Base-by-base conservation (phyloP, 1,140 invertebrate species). In the Zophobas atratus region DNA sequence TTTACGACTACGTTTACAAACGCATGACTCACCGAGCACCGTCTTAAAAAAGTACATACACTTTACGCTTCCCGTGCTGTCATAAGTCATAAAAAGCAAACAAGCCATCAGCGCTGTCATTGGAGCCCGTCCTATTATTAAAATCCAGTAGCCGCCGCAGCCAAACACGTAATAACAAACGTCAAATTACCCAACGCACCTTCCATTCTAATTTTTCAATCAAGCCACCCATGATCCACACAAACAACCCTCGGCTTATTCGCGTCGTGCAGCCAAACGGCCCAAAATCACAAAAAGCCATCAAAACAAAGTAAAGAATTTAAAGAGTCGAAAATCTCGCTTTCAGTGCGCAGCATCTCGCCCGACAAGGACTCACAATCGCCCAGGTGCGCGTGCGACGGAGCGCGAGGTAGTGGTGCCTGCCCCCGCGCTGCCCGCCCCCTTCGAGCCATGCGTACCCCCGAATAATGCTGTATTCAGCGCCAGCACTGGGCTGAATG, bases 401-500 rank as follows among this genome's bases (percentile, higher is more conserved):
- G 46, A 51, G 46, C 6, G 32, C 6, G 34, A 20, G 36, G 2
- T 34, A 33, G 20, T 3, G 2, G 33, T 6, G 57, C 41, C 2
- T 48, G 32, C 60, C 60, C 38, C 60, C 60, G 38, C 60, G 32
- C 60, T 36, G 39, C 60, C 60, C 57, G 38, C 60, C 38, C 6
- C 60, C 38, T n/a, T 5, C 32, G 8, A 60, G 36, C 39, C 60
- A 36, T 41, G 38, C 39, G 33, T 43, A 67, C 60, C 60, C 60
- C 60, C 35, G 60, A 67, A 67, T 43, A 67, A 67, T 67, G 70
- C 46, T 51, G 49, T 77, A 81, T 82, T 81, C 79, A 80, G 81
- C 80, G 80, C 80, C 80, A 77, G 77, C 75, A 76, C 80, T 81
- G 78, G 80, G 77, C 79, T 83, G 82, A 81, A 83, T 83, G 82